Base-by-base conservation (phyloP, 2,797 vertebrate genomes). In the Adelosebastes latens region DNA sequence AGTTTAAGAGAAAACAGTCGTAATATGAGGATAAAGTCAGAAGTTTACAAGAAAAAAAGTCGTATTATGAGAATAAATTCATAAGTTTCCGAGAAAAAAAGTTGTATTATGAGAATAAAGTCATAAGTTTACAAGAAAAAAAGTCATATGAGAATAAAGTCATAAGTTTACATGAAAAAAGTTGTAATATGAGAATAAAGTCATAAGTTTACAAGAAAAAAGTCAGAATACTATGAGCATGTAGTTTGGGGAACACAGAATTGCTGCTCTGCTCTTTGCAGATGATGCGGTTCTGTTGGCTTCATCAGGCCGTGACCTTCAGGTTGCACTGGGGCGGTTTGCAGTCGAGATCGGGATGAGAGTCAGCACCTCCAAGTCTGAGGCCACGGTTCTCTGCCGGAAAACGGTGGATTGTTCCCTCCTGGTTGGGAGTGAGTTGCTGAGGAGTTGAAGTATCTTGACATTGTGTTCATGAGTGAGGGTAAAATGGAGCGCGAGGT, bases 101-200 rank as follows among this genome's bases (percentile, higher is more conserved):
- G 31, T 32, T 2, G 8, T 42, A 1, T 1, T 16, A 16, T 42
- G 2, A 42, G 39, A 42, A 42, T 42, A 16, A 16, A 42, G 39
- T 42, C 5, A 42, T 1, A 42, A 16, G 0, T 16, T 42, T 42
- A 6, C 0, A 0, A 6, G 13, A 42, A 42, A 42, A 42, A 42
- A 42, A 16, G 39, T 42, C 0, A 12, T 42, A 42, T 42, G 39
- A 42, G 14, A 18, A 42, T 42, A 46, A 42, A 42, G 42, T 46
- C 6, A 46, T 0, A 46, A 18, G 14, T 18, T 18, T 46, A 42
- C 1, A 4, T 0, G 14, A 16, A 42, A 42, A 46, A 46, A 46
- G 14, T 46, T 0, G 0, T 12, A 36, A 4, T 39, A 39, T 20
- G 6, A 46, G 16, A 20, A 46, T 8, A 49, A 49, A 49, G 42